phyloP scores from a whole-genome alignment of 2,797 vertebrate genomes.

The Notamacropus eugenii region DNA sequence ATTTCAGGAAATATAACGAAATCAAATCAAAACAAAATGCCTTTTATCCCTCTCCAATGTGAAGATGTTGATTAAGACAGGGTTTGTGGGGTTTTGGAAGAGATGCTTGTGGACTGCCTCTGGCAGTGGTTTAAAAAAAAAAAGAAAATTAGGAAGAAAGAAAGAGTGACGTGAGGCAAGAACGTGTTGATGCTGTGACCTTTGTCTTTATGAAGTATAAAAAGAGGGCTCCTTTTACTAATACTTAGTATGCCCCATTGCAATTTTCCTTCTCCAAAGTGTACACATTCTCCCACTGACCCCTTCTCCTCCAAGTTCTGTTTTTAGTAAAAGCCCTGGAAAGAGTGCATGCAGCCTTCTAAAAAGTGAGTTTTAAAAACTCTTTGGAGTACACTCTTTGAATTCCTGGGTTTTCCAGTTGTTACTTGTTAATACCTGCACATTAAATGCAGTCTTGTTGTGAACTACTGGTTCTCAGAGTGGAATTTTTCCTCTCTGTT shows the following conservation, averaged over 20 bases:
- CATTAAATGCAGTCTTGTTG: background rate
- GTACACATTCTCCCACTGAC: background rate
- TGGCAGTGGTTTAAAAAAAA: conserved; percentile 40
- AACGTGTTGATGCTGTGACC: background rate
- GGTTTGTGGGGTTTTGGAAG: conserved; percentile 10
- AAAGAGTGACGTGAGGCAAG: background rate
- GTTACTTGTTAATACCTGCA: background rate
- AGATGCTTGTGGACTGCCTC: conserved; percentile 23
- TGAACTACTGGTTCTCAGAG: background rate
- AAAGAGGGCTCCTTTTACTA: background rate
- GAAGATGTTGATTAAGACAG: conserved; percentile 83
- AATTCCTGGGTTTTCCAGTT: background rate
- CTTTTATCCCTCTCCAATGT: conserved; percentile 66
- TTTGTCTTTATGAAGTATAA: background rate
- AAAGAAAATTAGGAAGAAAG: background rate
- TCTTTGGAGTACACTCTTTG: background rate
- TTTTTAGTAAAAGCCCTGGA: background rate
- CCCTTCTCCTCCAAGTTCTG: background rate
- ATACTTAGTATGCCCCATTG: background rate
- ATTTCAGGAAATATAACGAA: conserved; percentile 83
- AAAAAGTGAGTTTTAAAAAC: background rate
- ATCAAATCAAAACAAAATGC: conserved; percentile 83
- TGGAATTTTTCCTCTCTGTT: background rate
- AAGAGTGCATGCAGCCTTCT: background rate
- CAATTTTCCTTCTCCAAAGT: background rate